Base-by-base conservation (phyloP, 2,888 invertebrate genomes). In the Clitarchus hookeri region DNA sequence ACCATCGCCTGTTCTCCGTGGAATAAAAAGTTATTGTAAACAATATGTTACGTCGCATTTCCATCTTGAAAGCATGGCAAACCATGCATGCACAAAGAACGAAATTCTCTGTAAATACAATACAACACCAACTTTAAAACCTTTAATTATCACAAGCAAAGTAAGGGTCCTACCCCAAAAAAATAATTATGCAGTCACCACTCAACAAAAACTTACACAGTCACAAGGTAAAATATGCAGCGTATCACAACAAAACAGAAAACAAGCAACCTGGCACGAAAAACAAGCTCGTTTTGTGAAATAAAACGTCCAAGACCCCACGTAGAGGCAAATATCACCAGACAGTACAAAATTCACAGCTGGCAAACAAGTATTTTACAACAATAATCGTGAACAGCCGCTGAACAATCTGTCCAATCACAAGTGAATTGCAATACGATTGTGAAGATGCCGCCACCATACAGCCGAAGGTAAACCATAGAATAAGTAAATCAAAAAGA, bases 41-140 rank as follows among this genome's bases (percentile, higher is more conserved):
- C 88, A 88, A 88, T 88, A 88, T 88, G 87, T 87, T 87, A 87
- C 83, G 77, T 83, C 65, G 65, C 54, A 78, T 85, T 83, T 85
- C 86, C 83, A 86, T 87, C 82, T 80, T 86, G 87, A 48, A 86
- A 88, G 88, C 88, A 88, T 88, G 88, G 87, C 85, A 84, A 36
- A 36, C 79, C 86, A 26, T 44, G 54, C 65, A 65, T 65, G 8
- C 23, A 65, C 65, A 65, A 65, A 65, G 65, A 65, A 65, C 65
- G 16, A 23, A n/a, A 65, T 36, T 23, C 65, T 65, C 65, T 65
- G 65, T 65, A 65, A 65, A 65, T 65, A 65, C 65, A n/a, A 65
- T 65, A 19, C 16, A 65, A 65, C 65, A 23, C 65, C 65, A 11
- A 65, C 65, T 65, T 65, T 65, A n/a, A 8, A 65, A n/a, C 65